Evolutionary conservation across 2,797 vertebrate genomes (phyloP).

Genomic region (Dryobates pubescens): DNA sequence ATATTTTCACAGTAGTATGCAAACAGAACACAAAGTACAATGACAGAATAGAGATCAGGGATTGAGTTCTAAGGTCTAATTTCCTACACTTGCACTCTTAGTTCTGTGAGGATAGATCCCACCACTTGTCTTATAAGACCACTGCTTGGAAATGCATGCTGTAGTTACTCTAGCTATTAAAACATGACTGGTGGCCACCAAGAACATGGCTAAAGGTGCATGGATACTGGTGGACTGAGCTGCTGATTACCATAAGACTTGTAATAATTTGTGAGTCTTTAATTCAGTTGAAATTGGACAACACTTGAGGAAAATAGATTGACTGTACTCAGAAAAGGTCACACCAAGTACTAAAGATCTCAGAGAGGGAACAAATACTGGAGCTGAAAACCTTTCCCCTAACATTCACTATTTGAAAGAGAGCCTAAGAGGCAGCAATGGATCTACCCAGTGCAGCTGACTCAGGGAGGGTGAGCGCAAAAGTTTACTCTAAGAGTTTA

Average conservation of each 20-base stretch:
- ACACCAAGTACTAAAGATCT: neutral
- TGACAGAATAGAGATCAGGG: neutral
- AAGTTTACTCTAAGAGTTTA: too few relatives aligned
- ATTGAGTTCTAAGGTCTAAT: neutral
- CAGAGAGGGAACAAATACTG: neutral
- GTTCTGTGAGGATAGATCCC: neutral
- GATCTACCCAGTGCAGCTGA: too few relatives aligned
- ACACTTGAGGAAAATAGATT: neutral
- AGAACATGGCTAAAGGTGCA: neutral
- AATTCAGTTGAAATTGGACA: neutral
- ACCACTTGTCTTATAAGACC: neutral
- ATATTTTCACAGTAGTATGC: neutral
- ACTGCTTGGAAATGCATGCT: neutral
- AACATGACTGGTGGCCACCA: neutral
- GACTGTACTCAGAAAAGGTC: neutral
- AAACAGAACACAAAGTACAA: neutral
- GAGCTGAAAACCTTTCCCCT: neutral
- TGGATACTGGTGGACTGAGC: neutral
- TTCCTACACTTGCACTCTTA: neutral
- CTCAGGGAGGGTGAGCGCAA: too few relatives aligned
- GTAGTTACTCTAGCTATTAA: neutral
- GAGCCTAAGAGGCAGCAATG: too few relatives aligned
- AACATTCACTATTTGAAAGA: too few relatives aligned
- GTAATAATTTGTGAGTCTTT: neutral
- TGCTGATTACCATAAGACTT: neutral